Evolutionary conservation across 2,888 invertebrate genomes (phyloP).

Genomic region (Hydraecia micacea): DNA sequence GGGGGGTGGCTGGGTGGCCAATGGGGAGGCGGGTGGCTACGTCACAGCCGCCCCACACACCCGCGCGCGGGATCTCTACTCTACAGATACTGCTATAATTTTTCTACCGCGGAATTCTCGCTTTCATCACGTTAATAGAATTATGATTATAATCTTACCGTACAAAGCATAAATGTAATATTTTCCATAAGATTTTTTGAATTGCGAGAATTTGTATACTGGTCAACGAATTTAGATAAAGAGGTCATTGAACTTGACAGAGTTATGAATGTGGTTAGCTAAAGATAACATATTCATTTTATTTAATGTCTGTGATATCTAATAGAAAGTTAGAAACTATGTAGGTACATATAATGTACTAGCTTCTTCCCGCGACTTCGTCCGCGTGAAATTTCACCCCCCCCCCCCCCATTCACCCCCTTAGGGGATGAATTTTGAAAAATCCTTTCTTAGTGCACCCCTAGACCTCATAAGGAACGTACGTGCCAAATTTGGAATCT

Average conservation of each 20-base stretch:
- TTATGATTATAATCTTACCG: conserved; percentile 56
- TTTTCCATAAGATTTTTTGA: conserved; percentile 21
- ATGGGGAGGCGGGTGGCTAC: conserved; percentile 73
- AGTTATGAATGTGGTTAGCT: background rate
- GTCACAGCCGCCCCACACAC: conserved; percentile 74
- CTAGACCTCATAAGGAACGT: too few species aligned
- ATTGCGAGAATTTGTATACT: background rate
- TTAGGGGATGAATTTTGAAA: too few species aligned
- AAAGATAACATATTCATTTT: background rate
- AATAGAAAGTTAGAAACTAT: conserved; percentile 2
- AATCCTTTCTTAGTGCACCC: too few species aligned
- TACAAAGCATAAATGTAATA: conserved; percentile 31
- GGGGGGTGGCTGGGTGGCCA: conserved; percentile 66
- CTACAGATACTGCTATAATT: conserved; percentile 71
- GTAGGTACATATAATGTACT: background rate
- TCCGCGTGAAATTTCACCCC: too few species aligned
- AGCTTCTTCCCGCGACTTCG: too few species aligned
- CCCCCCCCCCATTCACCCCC: too few species aligned
- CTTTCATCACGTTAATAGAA: conserved; percentile 59
- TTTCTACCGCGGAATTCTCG: conserved; percentile 53
- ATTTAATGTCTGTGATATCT: background rate
- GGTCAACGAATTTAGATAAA: conserved; percentile 7
- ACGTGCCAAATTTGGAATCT: too few species aligned
- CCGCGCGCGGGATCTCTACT: conserved; percentile 71
- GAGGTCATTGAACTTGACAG: conserved; percentile 20